phyloP scores from a whole-genome alignment of 53 echinoderm and acorn worm species.

The Stichopus horrens region DNA sequence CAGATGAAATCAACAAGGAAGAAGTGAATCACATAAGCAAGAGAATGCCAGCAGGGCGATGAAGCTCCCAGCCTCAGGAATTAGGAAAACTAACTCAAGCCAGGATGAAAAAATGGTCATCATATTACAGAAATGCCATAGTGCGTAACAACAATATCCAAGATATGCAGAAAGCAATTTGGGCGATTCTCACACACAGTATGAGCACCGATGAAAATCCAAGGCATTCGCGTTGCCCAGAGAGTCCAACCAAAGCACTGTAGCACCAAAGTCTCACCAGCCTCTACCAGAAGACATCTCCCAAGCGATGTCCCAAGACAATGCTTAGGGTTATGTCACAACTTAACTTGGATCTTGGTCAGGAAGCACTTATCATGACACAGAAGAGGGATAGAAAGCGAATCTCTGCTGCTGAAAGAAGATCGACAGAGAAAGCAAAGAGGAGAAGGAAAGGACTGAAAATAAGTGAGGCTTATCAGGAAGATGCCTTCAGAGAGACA shows the following conservation, averaged over 20 bases:
- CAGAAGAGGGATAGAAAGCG: no score
- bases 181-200: background rate
- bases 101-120: no score
- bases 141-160: background rate
- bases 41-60: background rate
- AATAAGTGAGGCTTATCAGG: no score
- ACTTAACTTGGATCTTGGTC: background rate
- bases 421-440: no score
- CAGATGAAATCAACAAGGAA: no score
- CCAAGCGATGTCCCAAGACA: conserved; percentile 1
- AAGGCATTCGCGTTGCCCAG: background rate
- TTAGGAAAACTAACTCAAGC: no score
- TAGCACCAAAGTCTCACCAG: no score
- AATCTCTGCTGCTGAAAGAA: no score
- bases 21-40: conserved; percentile 32
- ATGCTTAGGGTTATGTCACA: background rate
- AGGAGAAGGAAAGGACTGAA: no score
- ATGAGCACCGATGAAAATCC: background rate
- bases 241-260: background rate
- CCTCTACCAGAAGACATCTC: no score
- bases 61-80: no score
- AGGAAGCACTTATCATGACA: no score
- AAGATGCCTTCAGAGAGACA: background rate
- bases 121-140: background rate
- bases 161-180: conserved; percentile 16